phyloP scores from a whole-genome alignment of 2,113 vertebrate genomes.

The Actenoides hombroni region DNA sequence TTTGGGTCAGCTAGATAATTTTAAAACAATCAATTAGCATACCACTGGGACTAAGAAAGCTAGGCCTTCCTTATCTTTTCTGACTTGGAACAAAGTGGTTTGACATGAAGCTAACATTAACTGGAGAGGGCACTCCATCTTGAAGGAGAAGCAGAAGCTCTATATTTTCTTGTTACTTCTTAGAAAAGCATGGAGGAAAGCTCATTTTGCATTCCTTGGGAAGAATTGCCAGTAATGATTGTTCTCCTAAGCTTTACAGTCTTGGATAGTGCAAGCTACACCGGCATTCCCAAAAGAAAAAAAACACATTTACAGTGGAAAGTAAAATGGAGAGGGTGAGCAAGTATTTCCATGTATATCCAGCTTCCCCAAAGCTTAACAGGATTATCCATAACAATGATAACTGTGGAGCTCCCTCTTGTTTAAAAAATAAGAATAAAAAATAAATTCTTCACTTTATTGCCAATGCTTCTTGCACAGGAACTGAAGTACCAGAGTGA shows the following conservation, averaged over 20 bases:
- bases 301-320: not conserved
- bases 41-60: not conserved
- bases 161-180: not conserved
- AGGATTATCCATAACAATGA: not conserved
- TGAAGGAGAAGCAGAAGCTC: not conserved
- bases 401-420: not conserved
- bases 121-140: not conserved
- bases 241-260: not conserved
- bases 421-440: not conserved
- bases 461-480: not conserved
- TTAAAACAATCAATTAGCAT: not conserved
- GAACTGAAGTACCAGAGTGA: not conserved
- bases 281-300: not conserved
- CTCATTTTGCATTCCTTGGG: not conserved
- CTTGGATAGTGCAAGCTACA: not conserved
- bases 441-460: not conserved
- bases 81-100: not conserved
- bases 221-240: not conserved
- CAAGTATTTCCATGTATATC: constrained; percentile 18
- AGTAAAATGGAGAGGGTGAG: constrained; percentile 14
- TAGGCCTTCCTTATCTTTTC: not conserved
- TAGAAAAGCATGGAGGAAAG: not conserved
- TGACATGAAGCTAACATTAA: not conserved
- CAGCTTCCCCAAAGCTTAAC: constrained; percentile 5
- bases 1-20: not conserved